These are phyloP conservation scores for Drosophila acutilabella DNA, from an alignment of 2,888 invertebrate species.

Conservation along the genomic window DNA sequence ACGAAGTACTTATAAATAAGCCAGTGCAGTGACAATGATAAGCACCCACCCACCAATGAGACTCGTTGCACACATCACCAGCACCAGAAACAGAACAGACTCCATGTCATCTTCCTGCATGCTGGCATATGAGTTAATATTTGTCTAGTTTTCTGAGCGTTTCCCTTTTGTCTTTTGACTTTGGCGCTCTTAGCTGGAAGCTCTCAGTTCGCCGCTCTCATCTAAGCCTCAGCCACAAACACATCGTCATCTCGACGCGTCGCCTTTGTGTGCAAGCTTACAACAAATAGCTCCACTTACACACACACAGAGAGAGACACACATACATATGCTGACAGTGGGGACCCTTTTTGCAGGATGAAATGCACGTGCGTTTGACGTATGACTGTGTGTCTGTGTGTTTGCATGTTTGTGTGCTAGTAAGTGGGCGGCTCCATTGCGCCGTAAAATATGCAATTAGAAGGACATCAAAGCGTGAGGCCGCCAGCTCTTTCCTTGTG, in stretches of 20 bases:
- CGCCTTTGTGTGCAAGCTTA: constrained; percentile 46
- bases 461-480: constrained; percentile 72
- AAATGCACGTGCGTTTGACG: constrained; percentile 42
- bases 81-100: background rate
- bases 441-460: constrained; percentile 80
- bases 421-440: constrained; percentile 61
- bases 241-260: constrained; percentile 39
- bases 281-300: constrained; percentile 74
- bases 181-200: constrained; percentile 46
- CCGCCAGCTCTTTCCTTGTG: constrained; percentile 44
- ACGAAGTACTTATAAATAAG: constrained; percentile 21
- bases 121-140: constrained; percentile 69
- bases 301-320: constrained; percentile 30
- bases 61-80: background rate
- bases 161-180: constrained; percentile 68
- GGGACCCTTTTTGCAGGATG: constrained; percentile 60
- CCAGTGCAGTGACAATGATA: constrained; percentile 18
- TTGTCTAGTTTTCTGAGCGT: constrained; percentile 73
- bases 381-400: constrained; percentile 17
- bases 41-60: constrained; percentile 1
- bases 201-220: constrained; percentile 9
- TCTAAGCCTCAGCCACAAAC: constrained; percentile 14
- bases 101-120: constrained; percentile 14
- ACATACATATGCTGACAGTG: constrained; percentile 31
- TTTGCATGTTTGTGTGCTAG: constrained; percentile 28